Evolutionary conservation across 2,888 invertebrate genomes (phyloP).

Genomic region (Gymnoscelis rufifasciata): DNA sequence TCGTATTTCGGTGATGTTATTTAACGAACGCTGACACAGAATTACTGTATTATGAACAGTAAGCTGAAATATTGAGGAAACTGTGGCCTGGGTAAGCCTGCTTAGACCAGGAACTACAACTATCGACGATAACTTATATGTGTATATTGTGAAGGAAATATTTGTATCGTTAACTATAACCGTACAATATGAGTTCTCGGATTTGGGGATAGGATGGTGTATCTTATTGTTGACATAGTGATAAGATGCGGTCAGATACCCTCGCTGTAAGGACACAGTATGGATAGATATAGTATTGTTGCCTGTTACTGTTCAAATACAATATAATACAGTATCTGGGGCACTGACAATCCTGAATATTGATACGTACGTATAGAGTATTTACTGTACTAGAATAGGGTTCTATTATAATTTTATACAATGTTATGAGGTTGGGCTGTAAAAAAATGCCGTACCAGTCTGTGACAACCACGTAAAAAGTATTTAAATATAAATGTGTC

Average conservation of each 20-base stretch:
- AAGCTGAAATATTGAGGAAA: conserved; percentile 24
- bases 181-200: background rate
- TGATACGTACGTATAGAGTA: too few species aligned
- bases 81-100: conserved; percentile 18
- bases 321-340: too few species aligned
- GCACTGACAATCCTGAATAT: too few species aligned
- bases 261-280: background rate
- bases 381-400: too few species aligned
- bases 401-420: too few species aligned
- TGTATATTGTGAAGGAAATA: conserved; percentile 14
- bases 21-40: conserved; percentile 24
- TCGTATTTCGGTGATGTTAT: conserved; percentile 21
- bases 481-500: too few species aligned
- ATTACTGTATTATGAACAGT: conserved; percentile 25
- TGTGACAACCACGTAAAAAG: too few species aligned
- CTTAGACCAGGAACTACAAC: conserved; percentile 19
- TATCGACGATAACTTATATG: conserved; percentile 20
- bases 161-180: conserved; percentile 7
- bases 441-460: too few species aligned
- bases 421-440: too few species aligned
- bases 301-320: background rate
- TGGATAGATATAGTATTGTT: background rate
- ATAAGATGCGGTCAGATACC: background rate
- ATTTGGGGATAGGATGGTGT: background rate
- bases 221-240: too few species aligned